Conservation (phyloP, 2,888 invertebrate genomes). For the Trissolcus brochymenae region DNA sequence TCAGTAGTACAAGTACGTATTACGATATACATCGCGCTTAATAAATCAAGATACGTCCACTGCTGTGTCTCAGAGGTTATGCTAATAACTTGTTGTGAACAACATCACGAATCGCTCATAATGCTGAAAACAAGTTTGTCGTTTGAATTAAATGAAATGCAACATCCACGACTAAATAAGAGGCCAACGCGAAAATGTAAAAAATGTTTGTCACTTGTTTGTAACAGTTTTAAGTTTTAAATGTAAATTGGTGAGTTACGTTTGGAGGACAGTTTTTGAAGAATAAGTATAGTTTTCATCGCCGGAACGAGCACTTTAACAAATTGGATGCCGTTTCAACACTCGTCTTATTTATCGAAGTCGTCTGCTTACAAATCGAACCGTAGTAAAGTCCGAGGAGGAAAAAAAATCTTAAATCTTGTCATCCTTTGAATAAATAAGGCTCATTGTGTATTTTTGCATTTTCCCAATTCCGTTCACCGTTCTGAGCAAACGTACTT, state of each 20-base stretch:
- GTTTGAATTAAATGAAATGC: background rate
- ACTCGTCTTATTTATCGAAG: constrained; percentile 35
- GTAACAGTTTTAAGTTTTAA: background rate
- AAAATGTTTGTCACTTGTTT: no score
- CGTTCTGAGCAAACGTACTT: constrained; percentile 26
- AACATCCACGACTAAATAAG: background rate
- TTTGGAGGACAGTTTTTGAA: constrained; percentile 9
- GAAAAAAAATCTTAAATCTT: constrained; percentile 42
- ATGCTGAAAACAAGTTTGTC: background rate
- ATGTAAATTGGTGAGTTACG: constrained; percentile 7
- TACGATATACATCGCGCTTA: constrained; percentile 41
- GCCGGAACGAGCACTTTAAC: constrained; percentile 30
- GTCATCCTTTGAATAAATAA: constrained; percentile 33
- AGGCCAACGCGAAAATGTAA: background rate
- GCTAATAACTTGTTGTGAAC: constrained; percentile 36
- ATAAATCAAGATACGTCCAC: constrained; percentile 48
- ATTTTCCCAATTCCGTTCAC: constrained; percentile 30
- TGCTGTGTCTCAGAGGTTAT: constrained; percentile 28
- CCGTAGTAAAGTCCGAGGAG: constrained; percentile 25
- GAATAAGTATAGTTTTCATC: constrained; percentile 24
- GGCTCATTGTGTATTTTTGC: constrained; percentile 31
- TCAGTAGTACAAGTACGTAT: constrained; percentile 49
- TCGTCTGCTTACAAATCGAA: constrained; percentile 42
- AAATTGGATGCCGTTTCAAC: constrained; percentile 39
- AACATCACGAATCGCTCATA: constrained; percentile 12